Evolutionary conservation across 2,113 vertebrate species (phyloP).

Genomic region (Prionailurus bengalensis): DNA sequence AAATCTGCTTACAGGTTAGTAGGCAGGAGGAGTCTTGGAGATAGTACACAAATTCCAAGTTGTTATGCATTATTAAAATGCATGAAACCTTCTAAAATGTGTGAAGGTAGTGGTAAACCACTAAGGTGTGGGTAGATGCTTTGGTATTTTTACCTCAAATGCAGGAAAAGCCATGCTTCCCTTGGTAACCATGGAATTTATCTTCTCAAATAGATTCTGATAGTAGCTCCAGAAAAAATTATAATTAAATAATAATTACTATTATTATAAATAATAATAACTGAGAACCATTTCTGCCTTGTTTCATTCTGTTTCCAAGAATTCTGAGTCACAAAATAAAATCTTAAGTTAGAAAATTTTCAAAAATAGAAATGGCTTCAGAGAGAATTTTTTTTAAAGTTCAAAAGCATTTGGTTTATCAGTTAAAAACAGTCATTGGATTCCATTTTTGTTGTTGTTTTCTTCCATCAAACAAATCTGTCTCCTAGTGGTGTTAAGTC

Average conservation of each 20-base stretch:
- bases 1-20: background rate
- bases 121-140: background rate
- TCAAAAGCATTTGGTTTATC: background rate
- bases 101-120: background rate
- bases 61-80: background rate
- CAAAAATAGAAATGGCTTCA: constrained; percentile 14
- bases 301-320: background rate
- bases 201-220: constrained; percentile 20
- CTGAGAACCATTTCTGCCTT: background rate
- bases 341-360: constrained; percentile 32
- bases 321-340: constrained; percentile 37
- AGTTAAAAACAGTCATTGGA: background rate
- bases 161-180: constrained; percentile 1
- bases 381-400: background rate
- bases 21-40: background rate
- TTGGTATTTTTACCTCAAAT: background rate
- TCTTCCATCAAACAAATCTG: background rate
- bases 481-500: background rate
- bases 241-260: background rate
- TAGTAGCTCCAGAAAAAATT: background rate
- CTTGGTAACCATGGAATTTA: background rate
- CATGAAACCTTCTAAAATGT: background rate
- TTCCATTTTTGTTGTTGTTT: constrained; percentile 41
- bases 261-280: background rate
- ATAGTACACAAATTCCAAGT: background rate